These are phyloP conservation scores for Drosophila sucinea DNA, from an alignment of 1,140 invertebrate genomes.

Conservation along the genomic window DNA sequence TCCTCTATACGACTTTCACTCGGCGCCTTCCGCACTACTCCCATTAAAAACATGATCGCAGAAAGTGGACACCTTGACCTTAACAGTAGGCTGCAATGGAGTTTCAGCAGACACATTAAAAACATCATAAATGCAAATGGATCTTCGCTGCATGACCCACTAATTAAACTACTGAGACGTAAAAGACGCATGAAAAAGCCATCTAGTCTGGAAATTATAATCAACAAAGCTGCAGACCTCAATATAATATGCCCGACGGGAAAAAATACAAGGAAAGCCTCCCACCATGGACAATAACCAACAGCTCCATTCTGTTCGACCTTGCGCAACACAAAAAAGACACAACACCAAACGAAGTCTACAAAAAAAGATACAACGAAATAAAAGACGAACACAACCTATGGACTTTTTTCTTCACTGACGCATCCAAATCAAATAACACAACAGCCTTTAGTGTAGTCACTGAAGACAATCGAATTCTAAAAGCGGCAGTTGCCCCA, in stretches of 20 bases:
- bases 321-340: not conserved
- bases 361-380: not conserved
- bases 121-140: conserved; percentile 1
- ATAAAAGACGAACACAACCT: not conserved
- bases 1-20: not conserved
- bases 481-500: not conserved
- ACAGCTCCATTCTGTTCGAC: not conserved
- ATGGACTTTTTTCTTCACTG: not conserved
- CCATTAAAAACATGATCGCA: not conserved
- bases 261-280: not conserved
- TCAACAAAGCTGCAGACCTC: not conserved
- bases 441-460: not conserved
- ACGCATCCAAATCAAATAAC: not conserved
- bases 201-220: not conserved
- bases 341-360: not conserved
- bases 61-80: not conserved
- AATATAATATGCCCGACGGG: not conserved
- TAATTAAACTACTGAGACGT: not conserved
- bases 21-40: not conserved
- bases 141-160: not conserved
- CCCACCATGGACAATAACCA: not conserved
- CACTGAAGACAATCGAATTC: too few species aligned
- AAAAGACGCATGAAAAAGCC: not conserved
- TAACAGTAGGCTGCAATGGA: not conserved
- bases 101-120: not conserved